Percentiles rank a stretch among this genome's conserved stretches.
Conservation (phyloP, 2,888 invertebrate genomes). For the Leptura quadrifasciata region DNA sequence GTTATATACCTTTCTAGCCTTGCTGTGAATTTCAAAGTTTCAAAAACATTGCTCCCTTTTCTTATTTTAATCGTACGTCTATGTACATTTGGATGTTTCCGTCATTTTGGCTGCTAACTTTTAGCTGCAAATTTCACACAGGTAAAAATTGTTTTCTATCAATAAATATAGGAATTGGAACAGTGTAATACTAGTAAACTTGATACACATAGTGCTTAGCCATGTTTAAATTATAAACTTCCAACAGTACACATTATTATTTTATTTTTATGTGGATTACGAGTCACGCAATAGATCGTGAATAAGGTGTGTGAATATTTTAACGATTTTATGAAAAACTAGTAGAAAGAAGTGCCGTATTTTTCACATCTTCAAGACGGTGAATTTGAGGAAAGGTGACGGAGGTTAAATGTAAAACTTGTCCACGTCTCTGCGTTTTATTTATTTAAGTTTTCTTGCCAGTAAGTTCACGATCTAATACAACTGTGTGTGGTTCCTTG, state of each 20-base stretch:
- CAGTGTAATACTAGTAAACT: too few species aligned
- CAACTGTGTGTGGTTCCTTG: slow-evolving; percentile 45
- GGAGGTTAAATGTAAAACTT: slow-evolving; percentile 33
- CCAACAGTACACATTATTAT: neutral
- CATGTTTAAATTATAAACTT: too few species aligned
- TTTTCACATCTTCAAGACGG: neutral
- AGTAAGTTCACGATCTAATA: slow-evolving; percentile 40
- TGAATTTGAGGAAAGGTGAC: slow-evolving; percentile 13
- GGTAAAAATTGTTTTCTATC: too few species aligned
- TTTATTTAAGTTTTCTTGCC: slow-evolving; percentile 38
- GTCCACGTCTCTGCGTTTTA: slow-evolving; percentile 30
- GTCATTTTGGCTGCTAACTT: too few species aligned
- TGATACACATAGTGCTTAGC: too few species aligned
- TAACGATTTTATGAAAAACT: slow-evolving; percentile 4
- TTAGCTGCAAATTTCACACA: too few species aligned
- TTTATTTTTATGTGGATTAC: neutral
- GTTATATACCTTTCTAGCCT: too few species aligned
- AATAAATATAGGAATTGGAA: too few species aligned
- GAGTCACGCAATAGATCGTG: slow-evolving; percentile 9
- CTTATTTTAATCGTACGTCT: too few species aligned
- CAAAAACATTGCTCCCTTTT: too few species aligned
- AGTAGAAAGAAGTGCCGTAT: neutral
- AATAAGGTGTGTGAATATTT: neutral
- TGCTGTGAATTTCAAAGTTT: too few species aligned
- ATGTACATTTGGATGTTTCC: too few species aligned